Evolutionary conservation across 2,888 invertebrate species (phyloP).

Genomic region (Lochmaea crataegi): DNA sequence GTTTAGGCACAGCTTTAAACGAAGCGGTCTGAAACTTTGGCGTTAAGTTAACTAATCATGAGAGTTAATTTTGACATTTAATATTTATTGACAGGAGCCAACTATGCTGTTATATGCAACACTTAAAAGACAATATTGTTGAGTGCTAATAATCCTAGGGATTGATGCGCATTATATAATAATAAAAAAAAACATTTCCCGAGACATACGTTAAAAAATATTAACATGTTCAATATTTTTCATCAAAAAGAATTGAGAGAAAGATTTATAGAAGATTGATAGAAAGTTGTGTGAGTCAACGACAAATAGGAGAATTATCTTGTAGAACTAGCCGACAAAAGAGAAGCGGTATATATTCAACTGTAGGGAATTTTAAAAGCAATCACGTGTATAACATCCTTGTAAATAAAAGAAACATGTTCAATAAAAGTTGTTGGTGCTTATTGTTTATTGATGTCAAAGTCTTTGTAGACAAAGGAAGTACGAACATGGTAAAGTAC

Average conservation of each 20-base stretch:
- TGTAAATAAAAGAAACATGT: constrained; percentile 45
- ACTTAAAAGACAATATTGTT: too few species aligned
- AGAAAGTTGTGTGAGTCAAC: constrained; percentile 51
- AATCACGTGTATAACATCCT: constrained; percentile 43
- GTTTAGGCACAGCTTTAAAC: too few species aligned
- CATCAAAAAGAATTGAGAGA: constrained; percentile 31
- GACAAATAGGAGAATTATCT: constrained; percentile 57
- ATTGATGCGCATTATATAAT: too few species aligned
- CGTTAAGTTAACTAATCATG: too few species aligned
- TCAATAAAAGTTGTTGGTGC: constrained; percentile 44
- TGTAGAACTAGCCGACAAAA: constrained; percentile 53
- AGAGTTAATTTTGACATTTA: too few species aligned
- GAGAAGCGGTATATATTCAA: constrained; percentile 48
- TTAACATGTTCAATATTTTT: constrained; percentile 39
- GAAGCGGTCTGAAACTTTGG: too few species aligned
- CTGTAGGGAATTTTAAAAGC: constrained; percentile 46
- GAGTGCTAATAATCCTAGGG: too few species aligned
- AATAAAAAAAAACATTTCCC: too few species aligned
- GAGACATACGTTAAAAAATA: constrained; percentile 28
- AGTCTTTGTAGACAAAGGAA: constrained; percentile 23
- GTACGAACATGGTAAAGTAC: not conserved
- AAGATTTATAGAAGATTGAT: constrained; percentile 53
- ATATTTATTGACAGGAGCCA: too few species aligned
- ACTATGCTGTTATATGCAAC: too few species aligned
- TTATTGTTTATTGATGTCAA: constrained; percentile 34